These are phyloP conservation scores for Cepaea nemoralis DNA, from an alignment of 1,140 invertebrate species.

Conservation along the genomic window DNA sequence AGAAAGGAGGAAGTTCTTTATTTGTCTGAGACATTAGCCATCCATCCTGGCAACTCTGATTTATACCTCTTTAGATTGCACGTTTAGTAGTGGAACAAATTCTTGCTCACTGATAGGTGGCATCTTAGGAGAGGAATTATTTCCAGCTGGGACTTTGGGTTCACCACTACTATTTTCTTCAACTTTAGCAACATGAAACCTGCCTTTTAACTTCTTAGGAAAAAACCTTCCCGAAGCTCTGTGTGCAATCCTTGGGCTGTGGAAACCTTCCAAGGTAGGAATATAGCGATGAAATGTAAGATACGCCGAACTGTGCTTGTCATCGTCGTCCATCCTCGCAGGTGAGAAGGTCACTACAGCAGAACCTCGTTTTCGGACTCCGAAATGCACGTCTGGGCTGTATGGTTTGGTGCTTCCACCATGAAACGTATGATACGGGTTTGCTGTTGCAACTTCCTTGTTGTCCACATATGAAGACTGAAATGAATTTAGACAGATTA, in stretches of 20 bases:
- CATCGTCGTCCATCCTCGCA: neutral
- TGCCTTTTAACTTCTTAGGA: neutral
- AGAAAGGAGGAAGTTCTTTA: no score
- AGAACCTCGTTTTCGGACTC: neutral
- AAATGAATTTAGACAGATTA: neutral
- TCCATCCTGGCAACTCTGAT: neutral
- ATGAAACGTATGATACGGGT: neutral
- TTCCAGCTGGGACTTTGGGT: neutral
- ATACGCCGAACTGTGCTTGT: neutral
- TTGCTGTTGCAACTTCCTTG: neutral
- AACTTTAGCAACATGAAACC: constrained; percentile 2
- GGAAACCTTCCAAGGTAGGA: neutral
- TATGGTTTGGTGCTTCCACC: neutral
- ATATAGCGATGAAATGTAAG: neutral
- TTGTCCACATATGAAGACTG: neutral
- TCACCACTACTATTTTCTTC: neutral
- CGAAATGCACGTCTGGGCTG: neutral
- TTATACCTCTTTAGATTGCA: neutral
- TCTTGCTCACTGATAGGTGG: constrained; percentile 1
- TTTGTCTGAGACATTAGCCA: no score
- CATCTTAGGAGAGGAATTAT: neutral
- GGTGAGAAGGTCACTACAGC: neutral
- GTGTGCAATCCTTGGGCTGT: constrained; percentile 2
- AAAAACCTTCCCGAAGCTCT: neutral
- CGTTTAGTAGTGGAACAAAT: neutral